These are phyloP conservation scores for Zeuzera pyrina DNA, from an alignment of 2,888 invertebrate species.

Conservation along the genomic window DNA sequence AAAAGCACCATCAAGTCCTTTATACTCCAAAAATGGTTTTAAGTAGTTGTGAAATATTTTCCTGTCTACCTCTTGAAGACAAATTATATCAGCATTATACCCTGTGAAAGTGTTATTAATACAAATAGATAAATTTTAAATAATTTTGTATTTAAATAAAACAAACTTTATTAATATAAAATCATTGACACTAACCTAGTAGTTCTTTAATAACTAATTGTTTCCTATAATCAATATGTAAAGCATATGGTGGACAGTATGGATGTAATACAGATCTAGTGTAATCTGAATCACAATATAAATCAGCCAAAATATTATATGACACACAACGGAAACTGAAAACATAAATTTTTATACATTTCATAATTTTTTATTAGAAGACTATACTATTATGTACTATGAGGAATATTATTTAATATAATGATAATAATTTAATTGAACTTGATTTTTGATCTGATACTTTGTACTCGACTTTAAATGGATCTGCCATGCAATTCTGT, in stretches of 20 bases:
- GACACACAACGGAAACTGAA: constrained; percentile 84
- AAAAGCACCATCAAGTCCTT: constrained; percentile 75
- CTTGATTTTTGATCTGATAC: no score
- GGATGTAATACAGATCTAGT: constrained; percentile 82
- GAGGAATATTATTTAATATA: no score
- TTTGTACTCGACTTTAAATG: no score
- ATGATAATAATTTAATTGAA: no score
- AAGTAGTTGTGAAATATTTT: constrained; percentile 83
- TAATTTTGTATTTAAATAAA: neutral
- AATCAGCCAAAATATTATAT: constrained; percentile 93
- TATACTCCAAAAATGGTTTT: constrained; percentile 65
- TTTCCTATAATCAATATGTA: constrained; percentile 89
- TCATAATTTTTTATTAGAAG: no score
- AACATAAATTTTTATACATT: no score
- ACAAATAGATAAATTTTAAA: constrained; percentile 5
- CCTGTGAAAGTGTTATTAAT: constrained; percentile 54
- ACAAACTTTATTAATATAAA: neutral
- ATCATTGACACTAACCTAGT: constrained; percentile 63
- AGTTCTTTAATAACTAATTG: constrained; percentile 89
- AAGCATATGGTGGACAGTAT: constrained; percentile 87
- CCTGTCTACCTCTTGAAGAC: constrained; percentile 93
- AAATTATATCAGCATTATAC: constrained; percentile 92
- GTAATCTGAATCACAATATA: constrained; percentile 90
- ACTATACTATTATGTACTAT: no score
- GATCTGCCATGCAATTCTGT: no score